Evolutionary conservation across 2,113 vertebrate genomes (phyloP).

Genomic region (Xiphophorus hellerii): DNA sequence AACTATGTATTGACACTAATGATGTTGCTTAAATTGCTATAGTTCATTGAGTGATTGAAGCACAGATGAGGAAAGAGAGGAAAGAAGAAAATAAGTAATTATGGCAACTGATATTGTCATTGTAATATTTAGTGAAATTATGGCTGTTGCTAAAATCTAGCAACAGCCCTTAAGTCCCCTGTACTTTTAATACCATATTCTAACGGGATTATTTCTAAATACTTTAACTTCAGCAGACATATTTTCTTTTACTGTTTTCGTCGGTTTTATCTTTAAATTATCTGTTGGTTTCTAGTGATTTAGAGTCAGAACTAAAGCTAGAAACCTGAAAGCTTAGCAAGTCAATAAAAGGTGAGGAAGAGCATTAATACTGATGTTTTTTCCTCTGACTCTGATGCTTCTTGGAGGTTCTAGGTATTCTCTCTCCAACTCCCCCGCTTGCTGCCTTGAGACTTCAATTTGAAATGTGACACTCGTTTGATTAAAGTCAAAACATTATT

Average conservation of each 20-base stretch:
- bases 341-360: neutral
- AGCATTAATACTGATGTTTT: neutral
- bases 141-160: no score
- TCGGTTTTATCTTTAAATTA: neutral
- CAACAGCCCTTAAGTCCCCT: no score
- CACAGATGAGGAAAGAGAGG: no score
- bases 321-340: neutral
- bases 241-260: neutral
- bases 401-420: neutral
- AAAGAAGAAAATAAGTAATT: no score
- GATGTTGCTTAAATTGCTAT: no score
- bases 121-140: no score
- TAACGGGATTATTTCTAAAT: neutral
- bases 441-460: neutral
- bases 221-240: neutral
- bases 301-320: neutral
- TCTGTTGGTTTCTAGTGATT: neutral
- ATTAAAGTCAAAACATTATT: conserved; percentile 6
- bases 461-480: neutral
- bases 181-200: no score
- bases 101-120: no score
- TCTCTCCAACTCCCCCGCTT: neutral
- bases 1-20: no score
- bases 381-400: neutral
- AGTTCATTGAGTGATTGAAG: no score